These are phyloP conservation scores for Scaptomyza pallida DNA, from an alignment of 1,140 invertebrate species.

Conservation along the genomic window DNA sequence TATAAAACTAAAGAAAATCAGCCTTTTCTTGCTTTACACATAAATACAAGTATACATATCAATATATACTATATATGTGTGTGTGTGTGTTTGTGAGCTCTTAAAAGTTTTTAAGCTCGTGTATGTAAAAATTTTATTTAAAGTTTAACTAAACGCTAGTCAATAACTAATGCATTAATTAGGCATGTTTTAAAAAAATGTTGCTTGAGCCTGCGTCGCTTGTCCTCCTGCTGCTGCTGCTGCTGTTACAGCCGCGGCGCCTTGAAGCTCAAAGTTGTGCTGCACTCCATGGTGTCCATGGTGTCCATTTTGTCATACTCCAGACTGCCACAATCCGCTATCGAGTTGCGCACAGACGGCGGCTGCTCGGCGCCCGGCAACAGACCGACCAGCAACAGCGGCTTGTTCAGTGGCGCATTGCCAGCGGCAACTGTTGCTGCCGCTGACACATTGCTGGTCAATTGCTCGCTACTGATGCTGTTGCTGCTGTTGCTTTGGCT, in stretches of 20 bases:
- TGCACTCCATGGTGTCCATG: constrained; percentile 61
- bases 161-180: constrained; percentile 16
- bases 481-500: constrained; percentile 74
- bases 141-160: constrained; percentile 9
- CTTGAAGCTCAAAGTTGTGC: constrained; percentile 68
- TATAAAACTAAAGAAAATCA: constrained; percentile 79
- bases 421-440: constrained; percentile 25
- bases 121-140: constrained; percentile 2
- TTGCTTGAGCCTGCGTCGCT: constrained; percentile 32
- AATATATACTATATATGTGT: constrained; percentile 39
- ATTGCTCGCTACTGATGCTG: constrained; percentile 62
- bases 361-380: constrained; percentile 69
- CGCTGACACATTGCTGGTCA: constrained; percentile 25
- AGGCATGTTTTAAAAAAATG: constrained; percentile 19
- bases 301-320: constrained; percentile 59
- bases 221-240: constrained; percentile 33
- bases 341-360: constrained; percentile 72
- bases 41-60: constrained; percentile 63
- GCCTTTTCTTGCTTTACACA: constrained; percentile 80
- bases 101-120: constrained; percentile 1
- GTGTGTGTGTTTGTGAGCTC: constrained; percentile 11
- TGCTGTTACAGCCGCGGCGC: constrained; percentile 74
- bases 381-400: constrained; percentile 64
- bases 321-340: constrained; percentile 67
- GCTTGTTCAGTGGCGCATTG: constrained; percentile 53